phyloP scores from a whole-genome alignment of 2,113 vertebrate genomes.

The Oophaga pumilio region DNA sequence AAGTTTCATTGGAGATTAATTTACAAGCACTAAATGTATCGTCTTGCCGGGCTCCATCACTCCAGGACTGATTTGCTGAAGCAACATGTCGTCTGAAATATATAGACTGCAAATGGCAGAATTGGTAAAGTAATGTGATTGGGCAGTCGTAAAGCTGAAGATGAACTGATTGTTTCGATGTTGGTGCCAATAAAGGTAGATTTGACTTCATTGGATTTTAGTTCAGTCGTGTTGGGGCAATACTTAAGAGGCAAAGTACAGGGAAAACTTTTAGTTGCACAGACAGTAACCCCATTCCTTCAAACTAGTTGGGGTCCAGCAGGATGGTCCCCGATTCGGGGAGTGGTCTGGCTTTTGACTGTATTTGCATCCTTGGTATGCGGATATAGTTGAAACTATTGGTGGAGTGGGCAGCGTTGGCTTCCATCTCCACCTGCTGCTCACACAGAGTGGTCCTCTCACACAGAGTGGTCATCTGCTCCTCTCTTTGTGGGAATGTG shows the following conservation, averaged over 20 bases:
- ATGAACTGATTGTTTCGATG: background rate
- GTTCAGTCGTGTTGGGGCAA: background rate
- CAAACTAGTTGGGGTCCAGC: too few species aligned
- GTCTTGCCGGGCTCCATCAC: slow-evolving; percentile 67
- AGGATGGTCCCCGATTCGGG: too few species aligned
- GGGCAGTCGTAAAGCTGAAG: slow-evolving; percentile 54
- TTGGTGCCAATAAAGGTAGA: background rate
- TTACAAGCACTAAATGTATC: slow-evolving; percentile 72
- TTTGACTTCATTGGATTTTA: background rate
- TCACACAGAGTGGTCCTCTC: too few species aligned
- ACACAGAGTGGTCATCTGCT: too few species aligned
- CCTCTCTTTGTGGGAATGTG: too few species aligned
- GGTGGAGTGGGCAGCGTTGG: too few species aligned
- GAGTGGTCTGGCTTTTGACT: too few species aligned
- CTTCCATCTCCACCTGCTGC: too few species aligned
- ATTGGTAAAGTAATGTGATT: slow-evolving; percentile 65
- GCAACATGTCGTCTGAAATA: slow-evolving; percentile 69
- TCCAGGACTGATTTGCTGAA: slow-evolving; percentile 66
- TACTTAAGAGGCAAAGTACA: background rate
- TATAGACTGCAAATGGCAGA: slow-evolving; percentile 63
- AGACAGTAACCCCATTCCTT: too few species aligned
- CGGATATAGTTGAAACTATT: too few species aligned
- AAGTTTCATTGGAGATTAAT: slow-evolving; percentile 72
- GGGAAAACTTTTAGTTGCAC: background rate
- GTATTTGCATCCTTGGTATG: too few species aligned